Base-by-base conservation (phyloP, 2,888 invertebrate genomes). In the Heliconius ismenius region DNA sequence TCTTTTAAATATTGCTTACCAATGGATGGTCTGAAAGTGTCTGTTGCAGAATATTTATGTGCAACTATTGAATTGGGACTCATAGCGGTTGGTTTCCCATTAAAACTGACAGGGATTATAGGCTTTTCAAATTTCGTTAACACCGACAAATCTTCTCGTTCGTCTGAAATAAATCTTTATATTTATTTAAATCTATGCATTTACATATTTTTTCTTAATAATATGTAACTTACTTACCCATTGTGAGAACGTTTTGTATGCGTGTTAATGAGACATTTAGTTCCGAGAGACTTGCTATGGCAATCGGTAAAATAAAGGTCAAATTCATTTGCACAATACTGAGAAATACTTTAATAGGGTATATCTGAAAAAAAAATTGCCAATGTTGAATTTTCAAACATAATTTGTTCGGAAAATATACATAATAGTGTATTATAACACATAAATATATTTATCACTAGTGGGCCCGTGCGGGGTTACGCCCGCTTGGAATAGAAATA, bases 291-390 rank as follows among this genome's bases (percentile, higher is more conserved):
- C 92, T 89, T 0, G 95, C 92, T 2, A 96, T 90, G 10, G 94
- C 95, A 80, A 94, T 84, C 15, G 95, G 96, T 81, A 95, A 90
- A 62, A 95, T 93, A 83, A 95, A 88, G 7, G 95, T 95, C 82
- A 96, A 89, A 67, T 95, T 95, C 36, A 92, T 86, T 85, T 95
- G 95, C 24, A 96, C 90, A 58, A 95, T 91, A 79, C 94, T 92
- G 76, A 95, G 95, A 84, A 95, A 95, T 81, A 95, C 95, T 75
- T 95, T 95, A 80, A 95, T 91, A 1, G 95, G 95, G 80, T 95
- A 95, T 74, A 95, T 95, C 93, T 94, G 89, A 81, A 93, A 93
- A 62, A 73, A 32, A 32, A 6, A 43, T 36, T 64, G 18, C 58
- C 2, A 49, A 58, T 67, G n/a, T 62, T 58, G 28, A 60, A 28